Conservation (phyloP, 2,113 vertebrate species). For the Callipepla squamata region DNA sequence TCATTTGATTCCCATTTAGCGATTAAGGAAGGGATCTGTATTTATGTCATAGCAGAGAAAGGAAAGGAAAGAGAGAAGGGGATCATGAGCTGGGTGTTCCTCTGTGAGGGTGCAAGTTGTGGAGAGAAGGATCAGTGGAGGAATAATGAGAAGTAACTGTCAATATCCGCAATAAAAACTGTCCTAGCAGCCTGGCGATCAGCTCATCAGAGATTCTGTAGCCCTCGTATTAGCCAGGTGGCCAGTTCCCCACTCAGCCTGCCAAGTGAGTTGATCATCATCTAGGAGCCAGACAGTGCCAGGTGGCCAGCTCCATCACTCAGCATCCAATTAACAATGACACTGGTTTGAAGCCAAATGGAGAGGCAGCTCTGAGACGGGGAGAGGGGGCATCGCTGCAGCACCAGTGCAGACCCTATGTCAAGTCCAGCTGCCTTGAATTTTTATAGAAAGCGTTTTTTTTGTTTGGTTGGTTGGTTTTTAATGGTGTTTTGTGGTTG, state of each 20-base stretch:
- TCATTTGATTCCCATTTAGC: conserved; percentile 12
- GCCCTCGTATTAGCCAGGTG: conserved; percentile 60
- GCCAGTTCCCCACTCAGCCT: conserved; percentile 55
- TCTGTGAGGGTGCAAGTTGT: neutral
- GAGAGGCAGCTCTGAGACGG: neutral
- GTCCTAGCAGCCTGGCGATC: neutral
- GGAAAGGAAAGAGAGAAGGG: neutral
- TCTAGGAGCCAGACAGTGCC: conserved; percentile 61
- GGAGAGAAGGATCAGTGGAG: neutral
- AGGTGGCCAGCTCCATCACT: conserved; percentile 63
- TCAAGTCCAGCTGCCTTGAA: neutral
- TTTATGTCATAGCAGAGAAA: neutral
- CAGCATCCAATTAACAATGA: conserved; percentile 51
- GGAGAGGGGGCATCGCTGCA: neutral
- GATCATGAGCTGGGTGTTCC: neutral
- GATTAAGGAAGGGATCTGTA: neutral
- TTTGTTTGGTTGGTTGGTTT: neutral
- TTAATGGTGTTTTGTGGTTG: neutral
- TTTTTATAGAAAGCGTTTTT: neutral
- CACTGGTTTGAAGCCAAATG: conserved; percentile 4
- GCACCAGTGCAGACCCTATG: fast-evolving
- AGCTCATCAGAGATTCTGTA: neutral
- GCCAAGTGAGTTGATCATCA: conserved; percentile 10
- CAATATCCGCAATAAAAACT: neutral
- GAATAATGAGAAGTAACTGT: neutral